Evolutionary conservation across 2,113 vertebrate genomes (phyloP).

Genomic region (Megaceryle torquata): DNA sequence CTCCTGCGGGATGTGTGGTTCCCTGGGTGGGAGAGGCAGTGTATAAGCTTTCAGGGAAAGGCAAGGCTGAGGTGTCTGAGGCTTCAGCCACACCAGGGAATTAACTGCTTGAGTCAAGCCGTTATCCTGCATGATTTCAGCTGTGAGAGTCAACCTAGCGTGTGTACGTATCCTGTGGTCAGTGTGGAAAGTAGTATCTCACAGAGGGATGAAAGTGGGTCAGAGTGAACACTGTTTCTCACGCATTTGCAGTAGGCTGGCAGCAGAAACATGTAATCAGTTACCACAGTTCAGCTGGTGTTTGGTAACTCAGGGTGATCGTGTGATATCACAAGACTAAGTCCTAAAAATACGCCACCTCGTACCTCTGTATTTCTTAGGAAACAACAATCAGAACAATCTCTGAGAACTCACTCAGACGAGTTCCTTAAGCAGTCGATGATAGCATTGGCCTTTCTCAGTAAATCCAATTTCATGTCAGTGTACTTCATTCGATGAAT

Average conservation of each 20-base stretch:
- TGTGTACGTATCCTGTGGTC: not conserved
- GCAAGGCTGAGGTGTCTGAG: not conserved
- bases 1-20: accelerated
- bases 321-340: not conserved
- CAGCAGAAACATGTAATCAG: not conserved
- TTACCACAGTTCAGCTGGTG: not conserved
- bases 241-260: not conserved
- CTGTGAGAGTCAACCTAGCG: accelerated
- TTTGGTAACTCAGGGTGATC: not conserved
- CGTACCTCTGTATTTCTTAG: not conserved
- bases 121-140: not conserved
- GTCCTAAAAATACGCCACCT: not conserved
- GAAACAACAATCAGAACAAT: accelerated
- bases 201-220: not conserved
- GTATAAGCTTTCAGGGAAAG: accelerated
- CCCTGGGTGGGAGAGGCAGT: not conserved
- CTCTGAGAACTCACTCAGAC: not conserved
- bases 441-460: not conserved
- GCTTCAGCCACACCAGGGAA: not conserved
- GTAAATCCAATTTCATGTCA: not conserved
- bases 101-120: not conserved
- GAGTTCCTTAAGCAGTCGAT: not conserved
- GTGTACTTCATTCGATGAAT: not conserved
- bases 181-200: not conserved
- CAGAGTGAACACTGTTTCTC: accelerated